A percentile compares a stretch with the other conserved stretches of the same genome.
Evolutionary conservation across 1,140 invertebrate genomes (phyloP).

Genomic region (Anadara kagoshimensis): DNA sequence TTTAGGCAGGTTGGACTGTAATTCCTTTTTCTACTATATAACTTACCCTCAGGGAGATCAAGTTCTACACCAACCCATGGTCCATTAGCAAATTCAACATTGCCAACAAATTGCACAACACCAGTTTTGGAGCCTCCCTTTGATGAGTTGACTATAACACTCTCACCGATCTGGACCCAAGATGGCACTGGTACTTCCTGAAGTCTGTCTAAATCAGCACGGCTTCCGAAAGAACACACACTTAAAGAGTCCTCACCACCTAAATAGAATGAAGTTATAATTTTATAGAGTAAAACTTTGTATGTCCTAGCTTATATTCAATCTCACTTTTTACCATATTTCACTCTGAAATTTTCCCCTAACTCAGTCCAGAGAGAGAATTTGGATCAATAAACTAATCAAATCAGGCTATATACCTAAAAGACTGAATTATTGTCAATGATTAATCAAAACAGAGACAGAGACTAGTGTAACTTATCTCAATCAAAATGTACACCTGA

Average conservation of each 20-base stretch:
- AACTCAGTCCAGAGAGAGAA: too few species aligned
- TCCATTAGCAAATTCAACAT: conserved; percentile 89
- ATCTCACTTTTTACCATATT: too few species aligned
- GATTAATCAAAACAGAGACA: too few species aligned
- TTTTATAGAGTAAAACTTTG: background rate
- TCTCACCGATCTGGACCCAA: conserved; percentile 92
- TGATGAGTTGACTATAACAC: conserved; percentile 90
- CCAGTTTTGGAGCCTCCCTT: conserved; percentile 82
- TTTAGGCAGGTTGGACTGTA: too few species aligned
- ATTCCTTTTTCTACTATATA: too few species aligned
- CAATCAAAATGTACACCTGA: too few species aligned
- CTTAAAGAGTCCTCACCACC: conserved; percentile 65
- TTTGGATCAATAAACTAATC: too few species aligned
- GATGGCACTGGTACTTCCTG: conserved; percentile 79
- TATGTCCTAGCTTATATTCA: too few species aligned
- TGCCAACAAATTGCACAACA: conserved; percentile 89
- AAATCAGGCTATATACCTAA: too few species aligned
- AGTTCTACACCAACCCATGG: conserved; percentile 93
- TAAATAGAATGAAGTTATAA: background rate
- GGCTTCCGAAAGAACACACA: conserved; percentile 72
- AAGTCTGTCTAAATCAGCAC: conserved; percentile 69
- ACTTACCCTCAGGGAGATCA: conserved; percentile 89
- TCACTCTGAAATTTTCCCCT: too few species aligned
- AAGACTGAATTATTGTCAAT: too few species aligned
- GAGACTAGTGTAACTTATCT: too few species aligned